Base-by-base conservation (phyloP, 2,888 invertebrate genomes). In the Deilephila porcellus region DNA sequence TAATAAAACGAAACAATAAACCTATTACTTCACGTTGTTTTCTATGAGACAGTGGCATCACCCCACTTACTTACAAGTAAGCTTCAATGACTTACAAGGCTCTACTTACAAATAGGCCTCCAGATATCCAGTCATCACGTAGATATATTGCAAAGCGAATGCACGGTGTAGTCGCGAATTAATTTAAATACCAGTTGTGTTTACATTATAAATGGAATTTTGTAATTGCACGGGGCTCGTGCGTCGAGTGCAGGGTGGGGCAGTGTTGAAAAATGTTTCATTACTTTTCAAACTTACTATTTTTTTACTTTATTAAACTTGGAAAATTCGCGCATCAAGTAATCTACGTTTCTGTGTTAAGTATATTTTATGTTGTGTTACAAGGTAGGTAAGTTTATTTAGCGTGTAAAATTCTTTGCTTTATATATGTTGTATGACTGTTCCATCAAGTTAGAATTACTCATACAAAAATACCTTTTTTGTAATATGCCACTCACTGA, bases 131-230 rank as follows among this genome's bases (percentile, higher is more conserved):
- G 14, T 45, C 45, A 45, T 45, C 45, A 45, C 11, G 45, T 60
- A 60, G 60, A 29, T 60, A 25, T 62, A 17, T 11, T 11, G 1
- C n/a, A 37, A 29, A 37, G 45, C 56, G 63, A 34, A 63, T 56
- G 63, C 34, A 56, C 45, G 37, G 19, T 17, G 56, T 45, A 67
- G 72, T 59, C 8, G 56, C 63, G 56, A 59, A 73, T 67, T 67
- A 56, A 73, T 45, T 73, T 73, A 67, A 64, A 73, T 72, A 67
- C 67, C 59, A 67, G 59, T 73, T 67, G 64, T 63, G 59, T 59
- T 64, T 72, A 59, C 63, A 53, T 63, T 63, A 63, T 64, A 73
- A 73, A 73, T 73, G 59, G 64, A 73, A 67, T 60, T 56, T 73
- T 52, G 67, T 67, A 67, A 67, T 67, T 67, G 67, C 67, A 67